Conservation (phyloP, 2,888 invertebrate species). For the Drosophila suboccidentalis region DNA sequence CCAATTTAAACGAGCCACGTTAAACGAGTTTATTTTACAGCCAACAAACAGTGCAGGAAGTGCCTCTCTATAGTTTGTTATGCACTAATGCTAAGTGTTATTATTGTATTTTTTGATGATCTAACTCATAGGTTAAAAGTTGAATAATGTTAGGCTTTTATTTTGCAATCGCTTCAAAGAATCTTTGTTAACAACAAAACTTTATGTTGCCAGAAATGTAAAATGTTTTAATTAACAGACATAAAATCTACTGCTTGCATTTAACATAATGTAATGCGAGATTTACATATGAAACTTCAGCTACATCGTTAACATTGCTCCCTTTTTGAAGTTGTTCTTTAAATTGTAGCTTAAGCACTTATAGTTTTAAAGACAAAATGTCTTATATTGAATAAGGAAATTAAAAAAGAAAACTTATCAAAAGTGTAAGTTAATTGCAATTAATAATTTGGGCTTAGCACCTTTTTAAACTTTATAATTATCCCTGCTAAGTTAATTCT, state of each 20-base stretch:
- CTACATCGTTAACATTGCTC: not conserved
- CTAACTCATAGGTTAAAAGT: slow-evolving; percentile 24
- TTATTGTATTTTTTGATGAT: slow-evolving; percentile 33
- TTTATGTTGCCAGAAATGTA: not conserved
- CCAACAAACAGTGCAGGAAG: slow-evolving; percentile 37
- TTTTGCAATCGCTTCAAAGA: not conserved
- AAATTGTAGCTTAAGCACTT: too few relatives aligned
- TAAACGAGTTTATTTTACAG: slow-evolving; percentile 46
- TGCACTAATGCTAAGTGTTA: slow-evolving; percentile 7
- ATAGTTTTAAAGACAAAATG: too few relatives aligned
- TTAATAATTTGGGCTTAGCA: too few relatives aligned
- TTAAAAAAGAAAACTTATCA: not conserved
- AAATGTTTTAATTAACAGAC: not conserved
- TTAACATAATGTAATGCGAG: not conserved
- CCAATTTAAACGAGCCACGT: slow-evolving; percentile 46
- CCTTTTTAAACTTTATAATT: not conserved
- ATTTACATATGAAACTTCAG: not conserved
- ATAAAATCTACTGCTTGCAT: not conserved
- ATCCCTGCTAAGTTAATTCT: not conserved
- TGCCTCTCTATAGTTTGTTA: slow-evolving; percentile 1
- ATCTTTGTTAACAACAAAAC: not conserved
- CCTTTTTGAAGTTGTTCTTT: too few relatives aligned
- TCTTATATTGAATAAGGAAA: not conserved
- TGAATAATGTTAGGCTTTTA: not conserved
- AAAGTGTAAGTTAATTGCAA: too few relatives aligned